Percentiles rank a stretch among this genome's conserved stretches.
Evolutionary conservation across 2,888 invertebrate genomes (phyloP).

Genomic region (Phengaris arion): DNA sequence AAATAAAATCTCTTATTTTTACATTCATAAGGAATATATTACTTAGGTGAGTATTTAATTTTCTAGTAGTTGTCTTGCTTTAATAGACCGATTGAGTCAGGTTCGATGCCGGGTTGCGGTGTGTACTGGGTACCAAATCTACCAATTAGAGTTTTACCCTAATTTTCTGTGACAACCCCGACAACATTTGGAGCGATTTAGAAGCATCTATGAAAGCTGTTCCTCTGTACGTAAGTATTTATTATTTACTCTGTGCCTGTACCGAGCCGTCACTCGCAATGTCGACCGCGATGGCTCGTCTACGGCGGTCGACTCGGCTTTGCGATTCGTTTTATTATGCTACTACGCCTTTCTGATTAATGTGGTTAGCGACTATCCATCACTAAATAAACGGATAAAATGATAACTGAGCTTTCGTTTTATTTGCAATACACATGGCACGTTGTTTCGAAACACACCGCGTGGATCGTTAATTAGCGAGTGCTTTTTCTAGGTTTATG

Average conservation of each 20-base stretch:
- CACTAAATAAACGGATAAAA: conserved; percentile 36
- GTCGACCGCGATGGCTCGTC: conserved; percentile 62
- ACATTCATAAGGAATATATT: too few relatives aligned
- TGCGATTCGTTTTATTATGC: conserved; percentile 45
- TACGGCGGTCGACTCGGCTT: conserved; percentile 44
- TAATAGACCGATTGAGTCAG: too few relatives aligned
- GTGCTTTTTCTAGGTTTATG: conserved; percentile 1
- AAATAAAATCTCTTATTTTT: too few relatives aligned
- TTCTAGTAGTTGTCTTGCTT: too few relatives aligned
- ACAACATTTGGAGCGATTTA: too few relatives aligned
- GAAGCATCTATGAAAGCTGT: too few relatives aligned
- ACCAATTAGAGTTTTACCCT: too few relatives aligned
- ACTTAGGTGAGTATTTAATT: too few relatives aligned
- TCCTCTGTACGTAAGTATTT: too few relatives aligned
- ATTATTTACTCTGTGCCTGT: neutral
- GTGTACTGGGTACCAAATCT: too few relatives aligned
- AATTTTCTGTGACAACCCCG: too few relatives aligned
- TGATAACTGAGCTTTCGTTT: conserved; percentile 25
- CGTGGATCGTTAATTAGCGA: neutral
- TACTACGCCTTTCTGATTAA: conserved; percentile 44
- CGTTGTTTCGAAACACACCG: conserved; percentile 21
- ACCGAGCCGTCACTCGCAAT: conserved; percentile 39
- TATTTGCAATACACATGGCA: conserved; percentile 4
- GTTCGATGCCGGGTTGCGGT: too few relatives aligned
- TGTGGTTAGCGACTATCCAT: conserved; percentile 43